Evolutionary conservation across 2,888 invertebrate genomes (phyloP), one percentile per base, ranked within the genome.

Genomic region (Aphodius sticticus): DNA sequence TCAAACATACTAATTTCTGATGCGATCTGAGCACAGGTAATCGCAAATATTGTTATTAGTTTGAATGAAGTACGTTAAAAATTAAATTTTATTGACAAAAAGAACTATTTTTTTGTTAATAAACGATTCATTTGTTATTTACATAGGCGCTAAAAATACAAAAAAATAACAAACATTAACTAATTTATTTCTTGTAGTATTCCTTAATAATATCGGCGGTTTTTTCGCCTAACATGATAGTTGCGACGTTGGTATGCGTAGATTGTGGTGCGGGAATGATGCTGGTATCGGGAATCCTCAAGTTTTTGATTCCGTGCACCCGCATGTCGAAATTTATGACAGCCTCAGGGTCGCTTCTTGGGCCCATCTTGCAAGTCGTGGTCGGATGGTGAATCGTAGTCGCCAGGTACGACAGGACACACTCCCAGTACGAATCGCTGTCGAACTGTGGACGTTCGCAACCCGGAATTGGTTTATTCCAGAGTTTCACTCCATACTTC

Each of bases 331-430:
- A 91, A 86, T 93, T 93, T 0, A 94, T 94, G 0, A 95, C 93
- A 0, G 94, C 92, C 0, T 88, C 89, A 0, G 91, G 90, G 84
- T 95, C 94, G 0, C 86, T 88, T 0, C 86, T 86, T 0, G 93
- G 92, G 0, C 95, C 95, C 95, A 95, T 95, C 84, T 93, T 93
- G 82, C 93, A 93, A 0, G 94, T 94, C 5, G 93, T 93, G 15
- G 83, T 86, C 35, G 86, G 84, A 81, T 88, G 86, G 35, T 87
- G 85, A 69, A 85, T 78, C n/a, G 85, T 84, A 9, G 83, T 80
- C 6, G 85, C 80, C 36, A 85, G 77, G 76, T 85, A 83, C 26
- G 84, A 78, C 92, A 88, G 12, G 91, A 93, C 92, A 86, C 95
- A 95, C 82, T 92, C 92, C 94, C 95, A 94, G 85, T 95, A 95